Conservation (phyloP, 2,888 invertebrate genomes). For the Neoaliturus tenellus region DNA sequence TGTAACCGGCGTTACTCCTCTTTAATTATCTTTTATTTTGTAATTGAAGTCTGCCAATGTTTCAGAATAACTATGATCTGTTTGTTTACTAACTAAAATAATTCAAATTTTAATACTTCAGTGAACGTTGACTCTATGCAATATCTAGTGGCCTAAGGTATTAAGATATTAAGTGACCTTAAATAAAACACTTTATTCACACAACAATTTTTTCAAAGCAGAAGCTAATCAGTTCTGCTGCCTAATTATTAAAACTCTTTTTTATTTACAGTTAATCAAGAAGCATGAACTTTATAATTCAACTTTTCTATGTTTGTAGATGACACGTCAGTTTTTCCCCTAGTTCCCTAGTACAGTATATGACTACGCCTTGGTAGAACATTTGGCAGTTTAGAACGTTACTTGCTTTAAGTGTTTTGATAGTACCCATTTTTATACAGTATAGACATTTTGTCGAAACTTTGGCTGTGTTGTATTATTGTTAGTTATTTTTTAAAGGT, state of each 20-base stretch:
- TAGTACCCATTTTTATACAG: not conserved
- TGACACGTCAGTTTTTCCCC: not conserved
- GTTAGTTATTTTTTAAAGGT: not conserved
- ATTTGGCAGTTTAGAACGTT: not conserved
- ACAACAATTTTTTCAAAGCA: not conserved
- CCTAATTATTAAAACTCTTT: too few species aligned
- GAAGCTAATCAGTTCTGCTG: too few species aligned
- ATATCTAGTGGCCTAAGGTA: too few species aligned
- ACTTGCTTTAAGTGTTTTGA: constrained; percentile 11
- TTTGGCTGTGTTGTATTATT: not conserved
- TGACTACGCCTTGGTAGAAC: constrained; percentile 7
- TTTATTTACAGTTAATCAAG: not conserved
- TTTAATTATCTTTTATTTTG: too few species aligned
- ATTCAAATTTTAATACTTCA: too few species aligned
- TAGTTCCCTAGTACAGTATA: not conserved
- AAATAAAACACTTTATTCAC: not conserved
- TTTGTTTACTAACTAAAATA: too few species aligned
- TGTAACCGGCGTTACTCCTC: too few species aligned
- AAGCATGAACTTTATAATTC: not conserved
- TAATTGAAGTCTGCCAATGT: too few species aligned
- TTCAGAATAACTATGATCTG: too few species aligned
- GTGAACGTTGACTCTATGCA: too few species aligned
- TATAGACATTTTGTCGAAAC: not conserved
- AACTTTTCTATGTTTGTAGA: not conserved
- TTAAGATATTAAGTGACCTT: not conserved